Base-by-base conservation (phyloP, 2,797 vertebrate genomes). In the Eleutherodactylus coqui region DNA sequence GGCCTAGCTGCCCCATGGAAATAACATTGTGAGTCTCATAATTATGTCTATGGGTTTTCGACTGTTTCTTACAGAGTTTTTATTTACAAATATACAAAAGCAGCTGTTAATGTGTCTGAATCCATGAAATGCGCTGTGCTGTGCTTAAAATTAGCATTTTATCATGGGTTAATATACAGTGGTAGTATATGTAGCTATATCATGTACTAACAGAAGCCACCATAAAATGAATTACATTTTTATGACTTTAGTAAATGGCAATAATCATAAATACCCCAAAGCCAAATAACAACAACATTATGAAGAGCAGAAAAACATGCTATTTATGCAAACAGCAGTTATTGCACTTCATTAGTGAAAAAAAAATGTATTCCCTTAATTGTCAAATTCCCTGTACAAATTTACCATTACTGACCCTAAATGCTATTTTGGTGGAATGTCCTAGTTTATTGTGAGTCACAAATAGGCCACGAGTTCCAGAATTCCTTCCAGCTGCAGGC, bases 271-370 rank as follows among this genome's bases (percentile, higher is more conserved):
- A 87, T 83, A 87, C 67, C 86, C 82, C 72, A 79, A 79, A 87
- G 86, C 82, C 49, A 53, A 87, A 84, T 75, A 45, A 62, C 90
- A 89, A 73, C 0, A 85, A 78, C 64, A 83, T 88, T 94, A 93
- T 93, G 90, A 93, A 90, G 92, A 93, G 93, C 93, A 91, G 93
- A 91, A 92, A 91, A 93, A 91, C 84, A 89, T 85, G 91, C 89
- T 90, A 92, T 88, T 92, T 92, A 93, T 75, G 36, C 75, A 94
- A 91, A 89, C 88, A 92, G 86, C 92, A 92, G 88, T 84, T 84
- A 84, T 17, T 90, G 87, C 88, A 91, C 89, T 93, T 92, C 90
- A 79, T 87, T 88, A 93, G 88, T 89, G 85, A 82, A 0, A n/a
- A n/a, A n/a, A n/a, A n/a, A 62, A 90, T 62, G 17, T 75, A 81